Evolutionary conservation across 2,797 vertebrate genomes (phyloP).

Genomic region (Characodon lateralis): DNA sequence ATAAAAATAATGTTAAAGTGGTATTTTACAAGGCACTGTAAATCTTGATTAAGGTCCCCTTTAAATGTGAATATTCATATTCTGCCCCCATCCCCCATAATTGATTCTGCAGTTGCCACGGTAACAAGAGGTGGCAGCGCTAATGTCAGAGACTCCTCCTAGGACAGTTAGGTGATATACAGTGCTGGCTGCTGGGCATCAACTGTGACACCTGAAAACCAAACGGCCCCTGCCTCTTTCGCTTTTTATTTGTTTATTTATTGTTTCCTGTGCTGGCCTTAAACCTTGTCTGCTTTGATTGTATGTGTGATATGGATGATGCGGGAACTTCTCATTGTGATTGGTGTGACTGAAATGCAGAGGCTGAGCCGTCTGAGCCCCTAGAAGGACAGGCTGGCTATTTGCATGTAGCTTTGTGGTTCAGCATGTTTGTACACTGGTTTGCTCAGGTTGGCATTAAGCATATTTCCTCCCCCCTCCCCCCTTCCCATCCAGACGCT

Average conservation of each 20-base stretch:
- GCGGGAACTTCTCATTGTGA: conserved; percentile 43
- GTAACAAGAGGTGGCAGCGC: conserved; percentile 72
- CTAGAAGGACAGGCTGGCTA: conserved; percentile 12
- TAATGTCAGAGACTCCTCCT: conserved; percentile 76
- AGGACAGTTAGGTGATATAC: conserved; percentile 73
- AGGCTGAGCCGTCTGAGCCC: conserved; percentile 46
- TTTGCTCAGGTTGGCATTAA: conserved; percentile 79
- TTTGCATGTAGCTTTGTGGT: conserved; percentile 56
- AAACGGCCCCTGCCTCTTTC: conserved; percentile 47
- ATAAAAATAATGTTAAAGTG: too few species aligned
- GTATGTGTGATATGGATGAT: conserved; percentile 40
- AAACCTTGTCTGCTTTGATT: conserved; percentile 27
- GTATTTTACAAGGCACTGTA: conserved; percentile 11
- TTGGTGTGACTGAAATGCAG: conserved; percentile 40
- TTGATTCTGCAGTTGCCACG: conserved; percentile 71
- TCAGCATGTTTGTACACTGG: conserved; percentile 60
- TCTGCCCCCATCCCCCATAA: conserved; percentile 34
- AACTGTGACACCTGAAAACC: conserved; percentile 53
- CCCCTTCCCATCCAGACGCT: conserved; percentile 61
- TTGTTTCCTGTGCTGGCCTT: conserved; percentile 11
- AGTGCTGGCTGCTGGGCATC: conserved; percentile 50
- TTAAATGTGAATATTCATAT: conserved; percentile 79
- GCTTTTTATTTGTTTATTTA: background rate
- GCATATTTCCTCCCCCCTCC: conserved; percentile 32
- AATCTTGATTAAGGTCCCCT: conserved; percentile 49